Base-by-base conservation (phyloP, 2,888 invertebrate genomes). In the Cosmopolites sordidus region DNA sequence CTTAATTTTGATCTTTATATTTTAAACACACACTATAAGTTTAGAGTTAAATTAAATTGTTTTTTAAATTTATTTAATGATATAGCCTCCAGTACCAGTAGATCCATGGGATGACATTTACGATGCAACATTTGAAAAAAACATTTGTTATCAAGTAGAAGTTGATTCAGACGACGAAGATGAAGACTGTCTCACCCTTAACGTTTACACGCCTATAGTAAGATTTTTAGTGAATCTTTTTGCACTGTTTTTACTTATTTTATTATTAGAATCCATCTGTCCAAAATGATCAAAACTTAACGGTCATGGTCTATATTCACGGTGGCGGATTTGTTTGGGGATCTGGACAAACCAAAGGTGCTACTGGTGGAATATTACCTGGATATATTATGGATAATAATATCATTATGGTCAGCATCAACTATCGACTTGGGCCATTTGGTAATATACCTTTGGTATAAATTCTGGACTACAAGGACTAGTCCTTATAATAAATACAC, bases 261-360 rank as follows among this genome's bases (percentile, higher is more conserved):
- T 33, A 11, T 33, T 22, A 8, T 22, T 22, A 33, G 33, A 33
- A 33, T n/a, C 33, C 33, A 9, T n/a, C 11, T 3, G 11, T 3
- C 5, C n/a, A 16, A 16, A 14, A 3, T 11, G 4, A 40, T 16
- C 3, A 15, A 9, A 49, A 43, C 5, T 43, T 63, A n/a, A 64
- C 66, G 14, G 66, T 66, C 2, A 54, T 66, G 48, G 58, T 66
- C n/a, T 58, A 58, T 44, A 60, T 65, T 8, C 62, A 66, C 48
- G 64, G 63, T 3, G 66, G 66, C 18, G 54, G 54, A n/a, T 65
- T 63, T 33, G 48, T 58, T 5, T 58, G 59, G 45, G 63, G 63
- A 9, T 53, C 59, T 2, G 58, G 58, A 9, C 54, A 51, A 33
- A 51, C 51, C 27, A 54, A 38, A 39, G 53, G 47, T 12, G n/a